Percentiles rank a stretch among this genome's conserved stretches.
Evolutionary conservation across 1,140 invertebrate genomes (phyloP).

Genomic region (Drosophila teissieri): DNA sequence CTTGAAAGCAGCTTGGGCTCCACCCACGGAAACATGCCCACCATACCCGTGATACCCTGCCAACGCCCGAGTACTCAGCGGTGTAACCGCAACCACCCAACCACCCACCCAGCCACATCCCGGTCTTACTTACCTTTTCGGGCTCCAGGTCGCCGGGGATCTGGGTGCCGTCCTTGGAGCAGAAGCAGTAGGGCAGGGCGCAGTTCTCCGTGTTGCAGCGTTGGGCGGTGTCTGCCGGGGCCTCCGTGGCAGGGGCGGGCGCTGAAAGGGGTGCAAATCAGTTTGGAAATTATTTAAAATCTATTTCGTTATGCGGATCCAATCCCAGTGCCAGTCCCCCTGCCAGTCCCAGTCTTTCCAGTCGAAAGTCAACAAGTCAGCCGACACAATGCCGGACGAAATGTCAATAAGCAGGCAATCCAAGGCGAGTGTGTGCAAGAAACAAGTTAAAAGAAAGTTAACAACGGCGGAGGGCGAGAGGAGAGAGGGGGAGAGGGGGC

Average conservation of each 20-base stretch:
- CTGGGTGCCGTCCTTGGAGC: slow-evolving; percentile 94
- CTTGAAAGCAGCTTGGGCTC: too few species aligned
- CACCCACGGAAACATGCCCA: too few species aligned
- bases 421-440: slow-evolving; percentile 55
- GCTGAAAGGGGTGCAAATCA: slow-evolving; percentile 85
- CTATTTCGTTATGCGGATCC: slow-evolving; percentile 58
- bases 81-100: neutral
- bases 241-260: slow-evolving; percentile 91
- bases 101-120: too few species aligned
- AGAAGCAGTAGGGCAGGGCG: slow-evolving; percentile 95
- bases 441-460: slow-evolving; percentile 82
- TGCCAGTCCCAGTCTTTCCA: slow-evolving; percentile 30
- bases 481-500: neutral
- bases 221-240: slow-evolving; percentile 90
- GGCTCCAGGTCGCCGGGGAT: slow-evolving; percentile 93
- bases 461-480: slow-evolving; percentile 32
- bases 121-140: slow-evolving; percentile 89
- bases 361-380: slow-evolving; percentile 70
- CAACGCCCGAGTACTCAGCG: too few species aligned
- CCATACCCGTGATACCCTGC: neutral
- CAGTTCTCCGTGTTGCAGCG: slow-evolving; percentile 92
- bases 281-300: slow-evolving; percentile 73
- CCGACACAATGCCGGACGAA: slow-evolving; percentile 69
- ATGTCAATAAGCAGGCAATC: slow-evolving; percentile 69
- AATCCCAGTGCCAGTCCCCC: too few species aligned